Evolutionary conservation across 2,113 vertebrate species (phyloP), one percentile per base, ranked within the genome.

Genomic region (Notechis scutatus): DNA sequence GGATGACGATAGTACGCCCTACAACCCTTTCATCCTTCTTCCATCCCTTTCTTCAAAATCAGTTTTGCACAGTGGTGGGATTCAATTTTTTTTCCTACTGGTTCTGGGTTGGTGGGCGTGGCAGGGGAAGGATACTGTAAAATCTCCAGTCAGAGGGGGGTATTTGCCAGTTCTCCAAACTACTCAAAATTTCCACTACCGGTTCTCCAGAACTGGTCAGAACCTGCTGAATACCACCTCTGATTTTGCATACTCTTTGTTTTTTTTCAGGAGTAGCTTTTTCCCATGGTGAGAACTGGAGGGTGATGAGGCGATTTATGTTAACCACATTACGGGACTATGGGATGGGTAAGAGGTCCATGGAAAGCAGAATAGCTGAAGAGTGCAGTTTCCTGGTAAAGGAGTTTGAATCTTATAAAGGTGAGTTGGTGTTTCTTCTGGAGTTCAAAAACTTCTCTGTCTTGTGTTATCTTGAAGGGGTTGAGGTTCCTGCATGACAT

Each of bases 281-380:
- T 87, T 92, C 94, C 92, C 93, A 95, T 45, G 96, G 95, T 24
- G 94, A 97, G 57, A 94, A 52, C 23, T 97, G 94, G 95, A 96
- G 93, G 93, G 92, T 39, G 54, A 95, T 96, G 95, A 94, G 96
- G 92, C 92, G 95, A 90, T 97, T 96, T 90, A 94, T 92, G 34
- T 23, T 97, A 86, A 95, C 91, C 10, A 95, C 87, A 1, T 93
- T 97, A 42, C 15, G 45, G 23, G 94, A 97, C 69, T 96, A 96
- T 47, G 94, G 95, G 39, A 95, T 96, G 96, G 95, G 95, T 52
- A 96, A 94, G 45, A 86, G 10, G 1, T 56, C 85, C 18, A 94
- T 94, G 89, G 96, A 96, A 59, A 94, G 97, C 45, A 95, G 6
- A 24, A 95, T 96, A 85, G 47, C 89, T 50, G 94, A 94, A 34